Evolutionary conservation across 1,140 invertebrate species (phyloP).

Genomic region (Lycorma delicatula): DNA sequence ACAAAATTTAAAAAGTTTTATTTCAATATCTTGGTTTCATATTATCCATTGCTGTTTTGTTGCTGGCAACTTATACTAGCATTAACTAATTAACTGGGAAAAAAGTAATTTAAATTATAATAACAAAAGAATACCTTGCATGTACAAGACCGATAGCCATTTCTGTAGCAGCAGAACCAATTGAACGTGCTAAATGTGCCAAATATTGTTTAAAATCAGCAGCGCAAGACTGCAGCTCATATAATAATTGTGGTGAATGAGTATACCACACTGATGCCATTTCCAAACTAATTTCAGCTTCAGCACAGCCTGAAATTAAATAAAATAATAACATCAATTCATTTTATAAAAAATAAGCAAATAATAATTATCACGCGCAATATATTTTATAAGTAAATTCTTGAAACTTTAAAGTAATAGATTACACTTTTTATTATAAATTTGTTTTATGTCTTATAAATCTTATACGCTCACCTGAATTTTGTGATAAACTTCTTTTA

Average conservation of each 20-base stretch:
- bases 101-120: slow-evolving; percentile 2
- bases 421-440: too few relatives aligned
- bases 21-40: not conserved
- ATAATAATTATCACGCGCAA: too few relatives aligned
- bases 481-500: slow-evolving; percentile 39
- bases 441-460: too few relatives aligned
- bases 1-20: not conserved
- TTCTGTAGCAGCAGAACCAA: slow-evolving; percentile 83
- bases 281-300: slow-evolving; percentile 49
- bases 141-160: slow-evolving; percentile 87
- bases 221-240: slow-evolving; percentile 77
- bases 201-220: slow-evolving; percentile 61
- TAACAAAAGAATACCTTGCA: slow-evolving; percentile 40
- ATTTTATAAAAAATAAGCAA: too few relatives aligned
- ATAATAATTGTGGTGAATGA: slow-evolving; percentile 76
- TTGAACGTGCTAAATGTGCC: slow-evolving; percentile 67
- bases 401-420: too few relatives aligned
- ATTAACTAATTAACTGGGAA: too few relatives aligned
- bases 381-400: too few relatives aligned
- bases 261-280: slow-evolving; percentile 92
- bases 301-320: too few relatives aligned
- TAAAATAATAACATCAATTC: too few relatives aligned
- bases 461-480: slow-evolving; percentile 16
- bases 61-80: too few relatives aligned
- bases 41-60: too few relatives aligned